Base-by-base conservation (phyloP, 2,888 invertebrate species). In the Melanotus villosus region DNA sequence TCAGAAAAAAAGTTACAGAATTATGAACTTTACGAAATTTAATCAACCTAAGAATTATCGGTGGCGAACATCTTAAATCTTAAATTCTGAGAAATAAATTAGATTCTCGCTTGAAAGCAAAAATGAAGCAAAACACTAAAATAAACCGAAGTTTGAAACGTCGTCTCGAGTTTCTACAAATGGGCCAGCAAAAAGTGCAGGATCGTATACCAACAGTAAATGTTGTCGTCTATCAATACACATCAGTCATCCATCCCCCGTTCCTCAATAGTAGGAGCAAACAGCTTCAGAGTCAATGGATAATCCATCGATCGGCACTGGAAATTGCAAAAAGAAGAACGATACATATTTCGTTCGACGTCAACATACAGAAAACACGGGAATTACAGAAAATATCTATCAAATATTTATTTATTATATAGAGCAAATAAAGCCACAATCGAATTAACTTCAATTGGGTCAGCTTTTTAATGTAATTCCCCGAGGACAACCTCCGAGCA, bases 391-490 rank as follows among this genome's bases (percentile, higher is more conserved):
- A 56, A 38, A 38, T 21, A 56, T 58, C 58, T 52, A 56, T 58
- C 58, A 38, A 54, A 58, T 57, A 36, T 57, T 50, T 52, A 52
- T 52, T 52, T 52, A 52, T 32, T 52, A 30, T 52, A 52, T 12
- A 30, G n/a, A 16, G 52, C 52, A 52, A 52, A 52, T 52, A 52
- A 16, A 32, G 52, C n/a, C 52, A 36, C 32, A 65, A 65, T 58
- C 36, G 58, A 65, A 57, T 64, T 64, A 63, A 32, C 56, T 41
- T 21, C 56, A 64, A 64, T 65, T 65, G 65, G 65, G 65, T 65
- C 65, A 65, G 45, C 45, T 65, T 64, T 65, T 65, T 65, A 65
- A 57, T 58, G 58, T 47, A 14, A 50, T 36, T 34, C 65, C 41
- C 65, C 14, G 23, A 50, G 58, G 65, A 43, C 41, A 23, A 58